These are phyloP conservation scores for Hypsopygia costalis DNA, from an alignment of 2,888 invertebrate species.

Conservation along the genomic window DNA sequence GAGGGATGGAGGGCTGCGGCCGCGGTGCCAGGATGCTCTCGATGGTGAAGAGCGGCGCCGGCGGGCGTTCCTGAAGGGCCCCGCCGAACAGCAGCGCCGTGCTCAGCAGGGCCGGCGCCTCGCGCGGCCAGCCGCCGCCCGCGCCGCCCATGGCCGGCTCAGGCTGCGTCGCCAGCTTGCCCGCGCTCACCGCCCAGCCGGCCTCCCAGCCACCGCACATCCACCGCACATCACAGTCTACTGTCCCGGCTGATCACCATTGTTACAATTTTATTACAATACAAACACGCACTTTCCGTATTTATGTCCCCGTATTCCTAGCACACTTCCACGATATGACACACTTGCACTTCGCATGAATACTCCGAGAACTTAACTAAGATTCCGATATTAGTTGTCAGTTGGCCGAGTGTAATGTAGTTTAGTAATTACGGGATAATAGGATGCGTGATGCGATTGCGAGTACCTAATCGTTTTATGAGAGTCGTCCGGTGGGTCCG, in stretches of 20 bases:
- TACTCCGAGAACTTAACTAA: background rate
- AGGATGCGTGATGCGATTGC: constrained; percentile 67
- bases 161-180: constrained; percentile 59
- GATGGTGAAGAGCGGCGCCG: constrained; percentile 87
- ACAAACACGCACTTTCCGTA: background rate
- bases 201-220: constrained; percentile 19
- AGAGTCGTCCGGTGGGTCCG: constrained; percentile 37
- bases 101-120: constrained; percentile 72
- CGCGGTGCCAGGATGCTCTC: constrained; percentile 91
- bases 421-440: constrained; percentile 37
- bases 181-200: constrained; percentile 28
- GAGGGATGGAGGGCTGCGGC: constrained; percentile 80
- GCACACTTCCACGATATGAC: background rate
- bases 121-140: constrained; percentile 62
- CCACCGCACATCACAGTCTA: constrained; percentile 19
- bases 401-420: constrained; percentile 5
- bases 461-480: constrained; percentile 67
- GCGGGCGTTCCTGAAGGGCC: constrained; percentile 68
- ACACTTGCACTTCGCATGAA: background rate
- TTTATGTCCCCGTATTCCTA: background rate
- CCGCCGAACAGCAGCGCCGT: constrained; percentile 76
- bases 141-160: constrained; percentile 56
- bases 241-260: constrained; percentile 25
- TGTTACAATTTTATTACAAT: constrained; percentile 8
- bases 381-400: background rate